Conservation (phyloP, 1,140 invertebrate species). For the Oreohelix idahoensis region DNA sequence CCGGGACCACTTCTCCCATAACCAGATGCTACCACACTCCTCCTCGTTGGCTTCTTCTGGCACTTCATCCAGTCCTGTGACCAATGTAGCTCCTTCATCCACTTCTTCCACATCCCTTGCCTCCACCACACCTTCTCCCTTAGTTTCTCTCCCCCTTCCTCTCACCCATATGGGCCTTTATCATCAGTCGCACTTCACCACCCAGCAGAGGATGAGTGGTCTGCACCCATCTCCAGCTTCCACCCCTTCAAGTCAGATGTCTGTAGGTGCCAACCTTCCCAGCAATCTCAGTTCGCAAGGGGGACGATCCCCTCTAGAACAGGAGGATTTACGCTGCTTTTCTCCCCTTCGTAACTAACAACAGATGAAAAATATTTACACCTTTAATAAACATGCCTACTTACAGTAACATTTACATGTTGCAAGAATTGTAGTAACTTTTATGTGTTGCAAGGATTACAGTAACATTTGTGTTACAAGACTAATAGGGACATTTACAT, state of each 20-base stretch:
- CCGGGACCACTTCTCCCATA: conserved; percentile 23
- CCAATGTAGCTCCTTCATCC: conserved; percentile 19
- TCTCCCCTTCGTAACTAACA: conserved; percentile 31
- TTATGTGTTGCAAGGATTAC: no score
- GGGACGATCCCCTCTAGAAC: conserved; percentile 28
- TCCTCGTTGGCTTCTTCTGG: conserved; percentile 15
- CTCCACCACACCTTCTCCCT: conserved; percentile 21
- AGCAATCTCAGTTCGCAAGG: conserved; percentile 35
- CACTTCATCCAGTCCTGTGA: neutral
- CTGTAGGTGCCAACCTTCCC: conserved; percentile 34
- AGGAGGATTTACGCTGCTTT: conserved; percentile 34
- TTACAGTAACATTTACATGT: no score
- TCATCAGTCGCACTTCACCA: conserved; percentile 33
- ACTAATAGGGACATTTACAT: no score
- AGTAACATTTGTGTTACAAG: no score
- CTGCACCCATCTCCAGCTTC: conserved; percentile 40
- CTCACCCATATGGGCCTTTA: conserved; percentile 39
- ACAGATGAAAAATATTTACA: no score
- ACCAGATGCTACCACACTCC: conserved; percentile 36
- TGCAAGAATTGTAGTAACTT: no score
- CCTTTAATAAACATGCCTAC: no score
- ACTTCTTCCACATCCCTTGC: conserved; percentile 22
- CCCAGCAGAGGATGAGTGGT: conserved; percentile 30
- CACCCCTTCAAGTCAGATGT: conserved; percentile 42
- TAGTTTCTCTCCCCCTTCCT: conserved; percentile 33